Evolutionary conservation across 2,797 vertebrate genomes (phyloP).

Genomic region (Coregonus ussuriensis): DNA sequence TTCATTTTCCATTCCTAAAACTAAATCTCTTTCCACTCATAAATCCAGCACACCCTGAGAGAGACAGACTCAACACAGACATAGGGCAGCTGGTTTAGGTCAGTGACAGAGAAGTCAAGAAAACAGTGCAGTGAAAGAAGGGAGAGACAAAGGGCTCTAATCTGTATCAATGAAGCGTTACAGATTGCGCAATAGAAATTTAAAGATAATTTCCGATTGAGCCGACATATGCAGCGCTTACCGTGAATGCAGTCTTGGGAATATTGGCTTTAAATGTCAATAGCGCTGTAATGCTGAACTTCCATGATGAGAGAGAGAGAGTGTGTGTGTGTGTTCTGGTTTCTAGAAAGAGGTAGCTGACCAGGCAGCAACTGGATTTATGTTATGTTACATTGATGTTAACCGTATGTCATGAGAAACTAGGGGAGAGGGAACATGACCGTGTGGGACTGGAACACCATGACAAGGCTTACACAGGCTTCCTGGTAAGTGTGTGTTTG

Average conservation of each 20-base stretch:
- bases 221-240: too few species aligned
- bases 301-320: background rate
- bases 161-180: too few species aligned
- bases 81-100: background rate
- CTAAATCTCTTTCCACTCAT: background rate
- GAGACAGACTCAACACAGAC: background rate
- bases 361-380: too few species aligned
- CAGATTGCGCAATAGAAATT: too few species aligned
- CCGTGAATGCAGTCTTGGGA: too few species aligned
- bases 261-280: too few species aligned
- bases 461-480: constrained; percentile 19
- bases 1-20: background rate
- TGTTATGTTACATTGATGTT: background rate
- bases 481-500: constrained; percentile 37
- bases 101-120: background rate
- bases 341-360: background rate
- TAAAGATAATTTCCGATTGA: too few species aligned
- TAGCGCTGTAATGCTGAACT: too few species aligned
- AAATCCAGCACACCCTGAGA: background rate
- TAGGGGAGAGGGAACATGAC: background rate
- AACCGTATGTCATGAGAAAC: background rate
- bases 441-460: background rate
- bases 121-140: background rate
- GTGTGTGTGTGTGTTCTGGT: background rate
- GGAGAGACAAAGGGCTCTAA: too few species aligned